Evolutionary conservation across 2,797 vertebrate species (phyloP).

Genomic region (Carcharodon carcharias): DNA sequence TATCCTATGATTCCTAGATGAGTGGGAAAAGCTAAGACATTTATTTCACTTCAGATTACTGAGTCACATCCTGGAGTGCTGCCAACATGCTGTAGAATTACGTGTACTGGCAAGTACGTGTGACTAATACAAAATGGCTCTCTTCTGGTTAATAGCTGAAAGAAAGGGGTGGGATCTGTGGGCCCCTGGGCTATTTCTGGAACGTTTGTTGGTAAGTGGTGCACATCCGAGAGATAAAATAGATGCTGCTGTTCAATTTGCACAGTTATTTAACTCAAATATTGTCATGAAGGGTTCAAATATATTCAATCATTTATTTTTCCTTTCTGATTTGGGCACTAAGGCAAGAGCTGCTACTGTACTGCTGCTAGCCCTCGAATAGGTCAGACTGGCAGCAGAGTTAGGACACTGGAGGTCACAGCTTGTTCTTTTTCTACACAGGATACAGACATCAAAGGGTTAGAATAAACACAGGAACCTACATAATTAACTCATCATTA

Average conservation of each 20-base stretch:
- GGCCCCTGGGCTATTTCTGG: background rate
- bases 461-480: background rate
- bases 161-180: no score
- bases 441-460: background rate
- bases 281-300: background rate
- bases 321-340: background rate
- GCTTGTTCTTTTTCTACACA: background rate
- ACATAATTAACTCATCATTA: background rate
- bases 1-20: background rate
- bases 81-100: background rate
- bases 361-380: background rate
- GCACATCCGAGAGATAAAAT: background rate
- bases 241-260: background rate
- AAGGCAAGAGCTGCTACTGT: background rate
- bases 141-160: background rate
- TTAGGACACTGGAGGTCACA: no score
- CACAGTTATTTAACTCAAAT: background rate
- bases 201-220: background rate
- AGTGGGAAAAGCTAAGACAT: background rate
- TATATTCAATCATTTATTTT: background rate
- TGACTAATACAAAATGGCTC: constrained; percentile 30
- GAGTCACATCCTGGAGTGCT: constrained; percentile 13
- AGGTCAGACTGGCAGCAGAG: background rate
- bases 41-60: background rate
- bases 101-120: background rate